Evolutionary conservation across 1,140 invertebrate genomes (phyloP), one percentile per base, ranked within the genome.

Genomic region (Coelopa frigida): DNA sequence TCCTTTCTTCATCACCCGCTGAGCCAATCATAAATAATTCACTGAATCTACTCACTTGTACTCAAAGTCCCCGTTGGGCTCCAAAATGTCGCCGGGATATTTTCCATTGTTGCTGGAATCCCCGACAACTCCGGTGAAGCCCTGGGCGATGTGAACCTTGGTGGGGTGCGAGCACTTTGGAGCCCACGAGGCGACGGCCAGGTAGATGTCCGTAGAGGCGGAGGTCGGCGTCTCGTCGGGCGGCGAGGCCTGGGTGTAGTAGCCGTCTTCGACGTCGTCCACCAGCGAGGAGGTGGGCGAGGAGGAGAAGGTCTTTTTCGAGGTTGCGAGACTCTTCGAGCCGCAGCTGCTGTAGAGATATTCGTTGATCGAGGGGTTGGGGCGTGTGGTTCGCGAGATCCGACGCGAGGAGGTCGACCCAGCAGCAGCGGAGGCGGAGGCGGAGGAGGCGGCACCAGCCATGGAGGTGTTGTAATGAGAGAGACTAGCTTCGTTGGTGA

Each of bases 111-210:
- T 33, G 22, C 35, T 41, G 35, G 21, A 39, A 26, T 29, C 36
- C 29, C 18, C 26, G 18, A 5, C 36, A 33, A 26, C 31, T 18
- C 27, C 39, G 45, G 40, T 63, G 55, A n/a, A 48, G 44, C n/a
- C 45, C 44, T 2, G 49, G 45, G 26, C 44, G 50, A 32, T 53
- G 45, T 60, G 43, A 22, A 67, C 61, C 37, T 59, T 59, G 44
- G 64, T 59, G 44, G 63, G 57, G 72, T 73, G 66, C 54, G 59
- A 61, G 62, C 77, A 79, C 72, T 77, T 78, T 62, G 73, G 72
- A 51, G 77, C 75, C 77, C 78, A 79, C 53, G 76, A 74, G 52
- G 75, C 72, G 55, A 78, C 68, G 37, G 75, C 72, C 50, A 75
- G 69, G 59, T 78, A 76, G 35, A 78, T 70, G 43, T 78, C 61